Evolutionary conservation across 2,888 invertebrate genomes (phyloP).

Genomic region (Xiphydria camelus): DNA sequence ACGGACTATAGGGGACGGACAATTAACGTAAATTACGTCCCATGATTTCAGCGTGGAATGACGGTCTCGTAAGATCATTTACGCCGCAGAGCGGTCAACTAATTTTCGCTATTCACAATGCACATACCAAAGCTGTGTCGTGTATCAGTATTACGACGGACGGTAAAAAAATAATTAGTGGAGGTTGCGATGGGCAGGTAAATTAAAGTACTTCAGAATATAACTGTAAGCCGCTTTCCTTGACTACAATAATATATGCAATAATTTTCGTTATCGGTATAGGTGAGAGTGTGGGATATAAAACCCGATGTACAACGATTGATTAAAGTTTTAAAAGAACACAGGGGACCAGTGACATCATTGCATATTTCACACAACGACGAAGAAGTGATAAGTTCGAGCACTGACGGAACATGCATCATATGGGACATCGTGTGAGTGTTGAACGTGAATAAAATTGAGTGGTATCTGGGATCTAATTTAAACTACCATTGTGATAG

Average conservation of each 20-base stretch:
- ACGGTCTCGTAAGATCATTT: slow-evolving; percentile 80
- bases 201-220: slow-evolving; percentile 3
- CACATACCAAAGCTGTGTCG: slow-evolving; percentile 88
- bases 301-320: slow-evolving; percentile 69
- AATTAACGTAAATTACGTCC: too few species aligned
- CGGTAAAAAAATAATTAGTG: slow-evolving; percentile 77
- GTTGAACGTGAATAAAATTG: not conserved
- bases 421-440: slow-evolving; percentile 86
- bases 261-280: not conserved
- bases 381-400: slow-evolving; percentile 84
- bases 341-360: slow-evolving; percentile 84
- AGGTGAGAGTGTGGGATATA: slow-evolving; percentile 80
- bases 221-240: slow-evolving; percentile 3
- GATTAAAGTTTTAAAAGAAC: slow-evolving; percentile 82
- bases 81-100: slow-evolving; percentile 80
- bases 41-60: slow-evolving; percentile 70
- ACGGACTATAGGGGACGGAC: not conserved
- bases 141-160: slow-evolving; percentile 76
- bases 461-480: not conserved
- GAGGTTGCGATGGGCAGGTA: slow-evolving; percentile 91
- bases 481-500: not conserved
- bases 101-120: slow-evolving; percentile 82
- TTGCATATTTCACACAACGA: slow-evolving; percentile 78
- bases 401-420: slow-evolving; percentile 90
- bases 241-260: not conserved